Evolutionary conservation across 2,113 vertebrate genomes (phyloP).

Genomic region (Alethe castanea): DNA sequence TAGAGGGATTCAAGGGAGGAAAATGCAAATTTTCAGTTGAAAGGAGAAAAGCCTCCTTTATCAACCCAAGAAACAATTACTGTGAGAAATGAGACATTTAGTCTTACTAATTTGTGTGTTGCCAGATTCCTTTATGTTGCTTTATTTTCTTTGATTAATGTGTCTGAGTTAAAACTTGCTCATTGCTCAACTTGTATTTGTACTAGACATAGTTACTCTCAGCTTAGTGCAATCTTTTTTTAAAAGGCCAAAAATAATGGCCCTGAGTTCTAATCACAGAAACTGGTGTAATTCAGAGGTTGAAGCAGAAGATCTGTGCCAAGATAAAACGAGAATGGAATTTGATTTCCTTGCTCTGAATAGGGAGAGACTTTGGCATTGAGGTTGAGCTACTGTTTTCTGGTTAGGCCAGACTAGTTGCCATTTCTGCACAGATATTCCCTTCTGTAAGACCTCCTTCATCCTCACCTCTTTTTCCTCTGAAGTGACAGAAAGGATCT

Average conservation of each 20-base stretch:
- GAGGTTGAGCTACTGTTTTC: background rate
- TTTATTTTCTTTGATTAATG: background rate
- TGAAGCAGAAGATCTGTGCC: background rate
- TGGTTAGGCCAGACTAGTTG: background rate
- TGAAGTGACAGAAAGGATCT: conserved; percentile 35
- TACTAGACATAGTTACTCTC: background rate
- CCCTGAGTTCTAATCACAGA: background rate
- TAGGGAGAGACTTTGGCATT: background rate
- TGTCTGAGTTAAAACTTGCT: background rate
- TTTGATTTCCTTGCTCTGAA: background rate
- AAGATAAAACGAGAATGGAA: background rate
- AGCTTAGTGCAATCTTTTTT: background rate
- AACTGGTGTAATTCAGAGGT: background rate
- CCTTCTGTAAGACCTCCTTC: background rate
- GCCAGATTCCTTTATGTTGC: background rate
- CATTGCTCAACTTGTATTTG: background rate
- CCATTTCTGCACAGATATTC: background rate
- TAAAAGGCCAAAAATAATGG: background rate
- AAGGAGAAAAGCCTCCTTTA: background rate
- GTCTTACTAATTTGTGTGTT: background rate
- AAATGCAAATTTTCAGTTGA: background rate
- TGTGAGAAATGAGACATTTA: background rate
- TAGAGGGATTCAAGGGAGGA: background rate
- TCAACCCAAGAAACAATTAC: background rate
- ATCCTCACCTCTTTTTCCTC: background rate